phyloP scores from a whole-genome alignment of 1,140 invertebrate genomes.

The Drosophila lowei region DNA sequence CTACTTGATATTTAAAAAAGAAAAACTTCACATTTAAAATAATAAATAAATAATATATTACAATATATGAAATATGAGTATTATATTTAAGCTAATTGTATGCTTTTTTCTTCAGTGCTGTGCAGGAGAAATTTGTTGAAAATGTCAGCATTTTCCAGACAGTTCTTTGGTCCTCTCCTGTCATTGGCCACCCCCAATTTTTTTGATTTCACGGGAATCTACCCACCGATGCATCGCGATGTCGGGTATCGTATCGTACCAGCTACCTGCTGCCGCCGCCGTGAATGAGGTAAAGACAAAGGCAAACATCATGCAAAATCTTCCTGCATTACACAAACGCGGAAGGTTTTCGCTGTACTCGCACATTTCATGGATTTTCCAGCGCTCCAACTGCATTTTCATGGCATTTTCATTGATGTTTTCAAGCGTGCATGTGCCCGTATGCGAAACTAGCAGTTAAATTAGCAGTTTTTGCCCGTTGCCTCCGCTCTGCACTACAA shows the following conservation, averaged over 20 bases:
- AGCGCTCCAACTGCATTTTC: constrained; percentile 65
- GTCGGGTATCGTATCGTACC: no score
- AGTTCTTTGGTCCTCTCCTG: neutral
- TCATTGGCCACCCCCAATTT: no score
- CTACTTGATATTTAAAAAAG: neutral
- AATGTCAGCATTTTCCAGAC: constrained; percentile 17
- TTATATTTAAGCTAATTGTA: no score
- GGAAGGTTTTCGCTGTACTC: constrained; percentile 68
- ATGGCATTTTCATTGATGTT: constrained; percentile 72
- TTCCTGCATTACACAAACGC: constrained; percentile 81
- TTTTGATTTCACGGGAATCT: neutral
- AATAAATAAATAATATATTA: no score
- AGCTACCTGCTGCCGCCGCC: no score
- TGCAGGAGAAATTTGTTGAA: constrained; percentile 19
- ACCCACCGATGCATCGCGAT: neutral
- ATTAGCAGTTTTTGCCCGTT: constrained; percentile 70
- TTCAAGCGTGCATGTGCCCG: constrained; percentile 32
- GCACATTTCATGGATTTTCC: constrained; percentile 73
- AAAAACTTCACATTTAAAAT: no score
- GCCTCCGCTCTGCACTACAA: constrained; percentile 50
- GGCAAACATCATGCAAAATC: constrained; percentile 66
- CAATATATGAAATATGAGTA: no score
- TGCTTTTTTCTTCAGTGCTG: constrained; percentile 1
- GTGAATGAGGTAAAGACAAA: constrained; percentile 24
- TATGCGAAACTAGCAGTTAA: constrained; percentile 77